Conservation (phyloP, 2,797 vertebrate genomes). For the Picus viridis region DNA sequence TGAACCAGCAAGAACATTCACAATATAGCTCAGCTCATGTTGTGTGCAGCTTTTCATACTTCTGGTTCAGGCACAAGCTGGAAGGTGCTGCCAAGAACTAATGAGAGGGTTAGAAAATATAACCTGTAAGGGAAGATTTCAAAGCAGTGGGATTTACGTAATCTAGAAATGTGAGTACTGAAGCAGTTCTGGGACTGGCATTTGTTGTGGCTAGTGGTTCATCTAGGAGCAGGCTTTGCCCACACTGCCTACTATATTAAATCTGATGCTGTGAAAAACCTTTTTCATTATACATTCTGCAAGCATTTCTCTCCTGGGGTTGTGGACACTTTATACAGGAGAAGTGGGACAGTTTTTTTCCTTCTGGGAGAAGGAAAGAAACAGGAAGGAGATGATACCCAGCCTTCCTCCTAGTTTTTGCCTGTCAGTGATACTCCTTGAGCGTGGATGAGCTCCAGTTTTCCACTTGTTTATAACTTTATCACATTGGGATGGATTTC, state of each 20-base stretch:
- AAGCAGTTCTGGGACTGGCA: not conserved
- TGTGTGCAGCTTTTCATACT: not conserved
- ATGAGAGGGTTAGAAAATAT: not conserved
- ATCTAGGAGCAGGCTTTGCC: not conserved
- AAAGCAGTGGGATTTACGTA: not conserved
- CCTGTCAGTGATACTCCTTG: not conserved
- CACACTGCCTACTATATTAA: not conserved
- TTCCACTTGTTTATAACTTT: conserved; percentile 41
- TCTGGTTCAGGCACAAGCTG: not conserved
- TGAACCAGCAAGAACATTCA: not conserved
- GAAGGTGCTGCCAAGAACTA: conserved; percentile 16
- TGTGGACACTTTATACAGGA: not conserved
- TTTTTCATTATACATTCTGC: not conserved
- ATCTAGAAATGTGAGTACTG: not conserved
- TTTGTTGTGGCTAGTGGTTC: not conserved
- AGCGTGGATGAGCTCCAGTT: conserved; percentile 8
- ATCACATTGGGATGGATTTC: conserved; percentile 29
- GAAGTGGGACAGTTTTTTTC: not conserved
- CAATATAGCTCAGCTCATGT: not conserved
- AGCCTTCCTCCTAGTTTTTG: not conserved
- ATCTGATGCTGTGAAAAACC: not conserved
- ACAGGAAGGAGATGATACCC: not conserved
- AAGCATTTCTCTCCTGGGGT: not conserved
- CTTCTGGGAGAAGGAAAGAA: not conserved
- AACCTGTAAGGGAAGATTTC: not conserved